phyloP scores from a whole-genome alignment of 2,888 invertebrate species.

The Seira sanloemensis region DNA sequence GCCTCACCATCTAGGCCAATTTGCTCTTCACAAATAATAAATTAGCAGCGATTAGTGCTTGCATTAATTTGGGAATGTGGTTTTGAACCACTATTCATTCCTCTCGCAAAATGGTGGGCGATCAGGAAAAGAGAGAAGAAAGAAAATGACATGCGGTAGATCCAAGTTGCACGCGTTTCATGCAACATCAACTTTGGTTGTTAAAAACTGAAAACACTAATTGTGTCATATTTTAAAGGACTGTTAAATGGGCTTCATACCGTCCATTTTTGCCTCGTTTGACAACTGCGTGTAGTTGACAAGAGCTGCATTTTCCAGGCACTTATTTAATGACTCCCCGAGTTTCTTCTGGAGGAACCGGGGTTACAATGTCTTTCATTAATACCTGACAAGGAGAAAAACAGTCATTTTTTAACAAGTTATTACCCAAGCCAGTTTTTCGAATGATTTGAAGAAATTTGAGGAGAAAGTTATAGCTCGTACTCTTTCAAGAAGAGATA shows the following conservation, averaged over 20 bases:
- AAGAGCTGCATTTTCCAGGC: constrained; percentile 97
- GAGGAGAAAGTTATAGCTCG: background rate
- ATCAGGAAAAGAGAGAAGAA: too few relatives aligned
- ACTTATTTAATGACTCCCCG: constrained; percentile 96
- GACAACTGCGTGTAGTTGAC: constrained; percentile 98
- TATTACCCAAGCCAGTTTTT: background rate
- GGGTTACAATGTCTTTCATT: constrained; percentile 99
- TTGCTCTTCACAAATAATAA: constrained; percentile 80
- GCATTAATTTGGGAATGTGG: too few relatives aligned
- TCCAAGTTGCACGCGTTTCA: too few relatives aligned
- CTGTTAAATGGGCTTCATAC: too few relatives aligned
- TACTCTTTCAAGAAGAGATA: constrained; percentile 94
- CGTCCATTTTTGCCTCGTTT: constrained; percentile 98
- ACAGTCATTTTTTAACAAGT: too few relatives aligned
- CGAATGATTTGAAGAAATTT: background rate
- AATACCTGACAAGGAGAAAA: constrained; percentile 87
- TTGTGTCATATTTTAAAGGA: too few relatives aligned
- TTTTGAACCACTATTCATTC: too few relatives aligned
- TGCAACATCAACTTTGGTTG: too few relatives aligned
- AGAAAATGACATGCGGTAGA: too few relatives aligned
- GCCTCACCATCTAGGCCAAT: constrained; percentile 83
- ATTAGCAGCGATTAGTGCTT: background rate
- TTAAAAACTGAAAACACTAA: too few relatives aligned
- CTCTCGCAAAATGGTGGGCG: too few relatives aligned
- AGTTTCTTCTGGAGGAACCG: constrained; percentile 96